Conservation (phyloP, 2,797 vertebrate species). For the Microcaecilia unicolor region DNA sequence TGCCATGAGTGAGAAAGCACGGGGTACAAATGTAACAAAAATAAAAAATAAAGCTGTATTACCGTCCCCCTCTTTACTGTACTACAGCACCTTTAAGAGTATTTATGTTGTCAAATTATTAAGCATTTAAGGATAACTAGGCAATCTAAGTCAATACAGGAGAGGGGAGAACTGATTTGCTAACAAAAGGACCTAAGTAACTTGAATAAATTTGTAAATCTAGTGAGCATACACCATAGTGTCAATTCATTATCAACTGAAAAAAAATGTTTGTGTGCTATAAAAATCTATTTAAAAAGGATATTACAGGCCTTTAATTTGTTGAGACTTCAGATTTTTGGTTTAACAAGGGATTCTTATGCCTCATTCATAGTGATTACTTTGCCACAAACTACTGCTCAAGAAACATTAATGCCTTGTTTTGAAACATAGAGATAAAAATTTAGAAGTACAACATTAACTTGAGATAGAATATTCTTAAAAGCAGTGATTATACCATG, state of each 20-base stretch:
- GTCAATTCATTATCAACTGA: constrained; percentile 59
- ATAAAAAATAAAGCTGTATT: constrained; percentile 55
- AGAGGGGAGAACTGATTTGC: constrained; percentile 60
- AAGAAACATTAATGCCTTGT: constrained; percentile 38
- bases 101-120: constrained; percentile 57
- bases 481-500: constrained; percentile 21
- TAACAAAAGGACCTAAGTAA: constrained; percentile 65
- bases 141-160: constrained; percentile 57
- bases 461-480: constrained; percentile 34
- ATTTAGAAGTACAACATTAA: constrained; percentile 36
- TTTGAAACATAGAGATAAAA: constrained; percentile 41
- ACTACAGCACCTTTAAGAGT: constrained; percentile 47
- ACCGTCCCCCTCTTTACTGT: constrained; percentile 54
- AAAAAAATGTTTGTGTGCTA: constrained; percentile 44
- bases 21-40: too few relatives aligned
- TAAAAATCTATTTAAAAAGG: constrained; percentile 61
- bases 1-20: too few relatives aligned
- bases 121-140: constrained; percentile 60
- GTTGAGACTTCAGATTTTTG: constrained; percentile 40
- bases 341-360: constrained; percentile 41
- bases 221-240: constrained; percentile 60
- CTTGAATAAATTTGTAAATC: constrained; percentile 68
- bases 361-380: constrained; percentile 40
- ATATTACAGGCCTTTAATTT: constrained; percentile 55
- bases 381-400: constrained; percentile 36